Percentiles rank a stretch among this genome's conserved stretches.
phyloP scores from a whole-genome alignment of 1,140 invertebrate species.

The Leptopilina boulardi region DNA sequence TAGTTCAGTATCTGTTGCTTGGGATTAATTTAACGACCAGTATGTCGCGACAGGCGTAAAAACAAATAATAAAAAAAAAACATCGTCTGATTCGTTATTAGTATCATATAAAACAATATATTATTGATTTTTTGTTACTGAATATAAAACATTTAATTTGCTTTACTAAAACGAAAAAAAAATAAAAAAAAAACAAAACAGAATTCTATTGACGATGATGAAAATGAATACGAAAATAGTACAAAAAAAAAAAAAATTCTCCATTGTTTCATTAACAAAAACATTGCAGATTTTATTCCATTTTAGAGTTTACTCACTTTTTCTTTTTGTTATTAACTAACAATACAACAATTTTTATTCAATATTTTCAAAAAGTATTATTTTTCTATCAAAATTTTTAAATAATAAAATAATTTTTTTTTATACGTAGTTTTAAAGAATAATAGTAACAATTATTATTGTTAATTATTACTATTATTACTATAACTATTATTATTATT shows the following conservation, averaged over 20 bases:
- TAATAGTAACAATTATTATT: no score
- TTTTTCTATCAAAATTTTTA: no score
- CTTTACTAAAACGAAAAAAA: background rate
- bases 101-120: no score
- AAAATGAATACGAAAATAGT: background rate
- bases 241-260: background rate
- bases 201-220: background rate
- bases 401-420: no score
- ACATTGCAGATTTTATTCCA: background rate
- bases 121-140: background rate
- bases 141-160: background rate
- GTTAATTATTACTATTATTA: no score
- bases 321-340: no score
- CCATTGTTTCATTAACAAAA: background rate
- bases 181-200: no score
- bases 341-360: no score
- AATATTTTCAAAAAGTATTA: no score
- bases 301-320: background rate
- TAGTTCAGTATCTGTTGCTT: conserved; percentile 44
- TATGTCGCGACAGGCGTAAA: background rate
- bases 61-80: background rate
- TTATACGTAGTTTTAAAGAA: no score
- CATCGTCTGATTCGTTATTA: background rate
- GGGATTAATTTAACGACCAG: conserved; percentile 53
- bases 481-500: no score